Conservation (phyloP, 2,888 invertebrate species). For the Agriopis marginaria region DNA sequence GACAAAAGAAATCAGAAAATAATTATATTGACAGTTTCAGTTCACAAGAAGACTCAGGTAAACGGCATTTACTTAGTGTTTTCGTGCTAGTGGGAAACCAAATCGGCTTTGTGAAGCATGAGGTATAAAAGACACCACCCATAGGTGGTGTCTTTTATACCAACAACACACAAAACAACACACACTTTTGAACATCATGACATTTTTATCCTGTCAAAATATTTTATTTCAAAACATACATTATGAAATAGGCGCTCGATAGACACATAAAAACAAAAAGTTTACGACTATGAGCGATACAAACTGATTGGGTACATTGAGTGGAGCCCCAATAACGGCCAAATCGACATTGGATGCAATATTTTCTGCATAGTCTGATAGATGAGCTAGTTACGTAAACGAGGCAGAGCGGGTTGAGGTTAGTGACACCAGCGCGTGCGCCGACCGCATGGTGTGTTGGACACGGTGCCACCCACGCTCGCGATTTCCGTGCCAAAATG, state of each 20-base stretch:
- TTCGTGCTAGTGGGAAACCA: no score
- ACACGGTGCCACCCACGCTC: conserved; percentile 38
- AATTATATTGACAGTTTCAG: no score
- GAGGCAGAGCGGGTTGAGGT: conserved; percentile 55
- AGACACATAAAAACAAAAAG: conserved; percentile 9
- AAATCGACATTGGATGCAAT: conserved; percentile 37
- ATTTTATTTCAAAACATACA: conserved; percentile 8
- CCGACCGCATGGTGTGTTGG: conserved; percentile 44
- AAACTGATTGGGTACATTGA: conserved; percentile 8
- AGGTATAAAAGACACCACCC: no score
- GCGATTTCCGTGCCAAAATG: conserved; percentile 30
- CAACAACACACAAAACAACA: no score
- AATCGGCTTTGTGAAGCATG: no score
- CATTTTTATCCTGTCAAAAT: background rate
- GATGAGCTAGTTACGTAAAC: conserved; percentile 66
- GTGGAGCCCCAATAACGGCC: conserved; percentile 9
- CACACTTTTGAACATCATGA: background rate
- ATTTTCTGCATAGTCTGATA: conserved; percentile 52
- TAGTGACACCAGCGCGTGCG: conserved; percentile 61
- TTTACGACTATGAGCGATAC: conserved; percentile 5
- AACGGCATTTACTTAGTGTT: no score
- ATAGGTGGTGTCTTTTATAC: no score
- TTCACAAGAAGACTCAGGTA: no score
- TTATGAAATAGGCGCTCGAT: conserved; percentile 10
- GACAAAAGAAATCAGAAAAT: no score